Evolutionary conservation across 2,888 invertebrate genomes (phyloP).

Genomic region (Amphiduros pacificus): DNA sequence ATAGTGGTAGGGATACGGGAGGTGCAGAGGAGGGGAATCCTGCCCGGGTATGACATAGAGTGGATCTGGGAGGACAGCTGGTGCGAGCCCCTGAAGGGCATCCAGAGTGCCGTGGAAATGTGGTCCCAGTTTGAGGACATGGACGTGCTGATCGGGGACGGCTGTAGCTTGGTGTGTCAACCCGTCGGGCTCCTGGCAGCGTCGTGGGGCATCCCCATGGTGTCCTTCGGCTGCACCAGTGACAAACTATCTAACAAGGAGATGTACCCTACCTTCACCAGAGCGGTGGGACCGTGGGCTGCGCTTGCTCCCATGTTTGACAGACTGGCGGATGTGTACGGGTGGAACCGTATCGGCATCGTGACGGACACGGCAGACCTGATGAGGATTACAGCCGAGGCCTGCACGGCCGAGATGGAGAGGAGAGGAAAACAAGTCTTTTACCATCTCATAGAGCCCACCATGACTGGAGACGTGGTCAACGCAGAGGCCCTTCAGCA

Average conservation of each 20-base stretch:
- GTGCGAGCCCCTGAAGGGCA: no score
- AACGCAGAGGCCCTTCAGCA: no score
- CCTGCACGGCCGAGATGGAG: neutral
- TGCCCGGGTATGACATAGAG: no score
- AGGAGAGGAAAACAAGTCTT: neutral
- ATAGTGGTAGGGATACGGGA: no score
- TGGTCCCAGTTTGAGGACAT: no score
- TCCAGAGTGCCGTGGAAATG: no score
- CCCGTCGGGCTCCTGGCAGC: slow-evolving; percentile 39
- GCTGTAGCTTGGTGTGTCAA: no score
- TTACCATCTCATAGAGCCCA: neutral
- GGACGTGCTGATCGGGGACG: no score
- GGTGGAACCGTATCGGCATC: no score
- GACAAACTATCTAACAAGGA: slow-evolving; percentile 13
- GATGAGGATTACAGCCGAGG: neutral
- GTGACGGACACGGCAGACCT: neutral
- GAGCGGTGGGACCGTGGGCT: slow-evolving; percentile 11
- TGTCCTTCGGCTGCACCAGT: slow-evolving; percentile 16
- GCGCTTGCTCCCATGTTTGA: neutral
- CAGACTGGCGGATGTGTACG: neutral
- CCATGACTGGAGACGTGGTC: neutral
- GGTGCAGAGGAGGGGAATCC: no score
- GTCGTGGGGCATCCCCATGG: slow-evolving; percentile 22
- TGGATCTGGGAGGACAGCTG: no score
- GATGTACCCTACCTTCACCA: slow-evolving; percentile 14